Conservation (phyloP, 2,113 vertebrate species). For the Tenebrosternarchus preto region DNA sequence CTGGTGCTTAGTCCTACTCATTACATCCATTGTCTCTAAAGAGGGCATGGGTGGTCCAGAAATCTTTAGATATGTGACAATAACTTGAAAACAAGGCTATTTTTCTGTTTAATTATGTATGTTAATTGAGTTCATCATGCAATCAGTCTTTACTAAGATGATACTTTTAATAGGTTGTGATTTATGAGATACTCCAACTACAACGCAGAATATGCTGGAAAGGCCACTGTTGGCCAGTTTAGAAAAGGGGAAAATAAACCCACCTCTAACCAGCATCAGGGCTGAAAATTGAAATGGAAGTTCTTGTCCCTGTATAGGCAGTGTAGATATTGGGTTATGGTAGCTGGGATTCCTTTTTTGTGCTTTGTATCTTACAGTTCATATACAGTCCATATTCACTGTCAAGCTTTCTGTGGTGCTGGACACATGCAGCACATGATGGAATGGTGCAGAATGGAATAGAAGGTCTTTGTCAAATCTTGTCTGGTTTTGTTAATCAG, state of each 20-base stretch:
- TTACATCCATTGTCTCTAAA: background rate
- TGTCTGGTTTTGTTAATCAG: background rate
- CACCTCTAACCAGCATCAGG: background rate
- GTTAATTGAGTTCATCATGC: background rate
- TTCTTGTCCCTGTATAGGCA: conserved; percentile 1
- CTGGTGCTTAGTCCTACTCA: background rate
- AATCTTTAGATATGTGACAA: background rate
- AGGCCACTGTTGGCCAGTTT: background rate
- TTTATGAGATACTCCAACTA: conserved; percentile 15
- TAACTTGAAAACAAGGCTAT: background rate
- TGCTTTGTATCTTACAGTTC: conserved; percentile 15
- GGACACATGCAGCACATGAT: background rate
- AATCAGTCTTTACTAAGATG: background rate
- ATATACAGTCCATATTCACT: background rate
- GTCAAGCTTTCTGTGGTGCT: background rate
- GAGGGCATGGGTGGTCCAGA: background rate
- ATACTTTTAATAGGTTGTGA: conserved; percentile 2
- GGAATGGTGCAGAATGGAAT: background rate
- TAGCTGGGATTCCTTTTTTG: conserved; percentile 7
- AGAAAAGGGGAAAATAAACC: background rate
- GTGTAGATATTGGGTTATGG: conserved; percentile 1
- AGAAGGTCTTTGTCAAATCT: background rate
- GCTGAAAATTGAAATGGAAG: background rate
- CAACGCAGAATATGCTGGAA: background rate
- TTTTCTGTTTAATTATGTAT: background rate